Conservation (phyloP, 2,888 invertebrate genomes). For the Dynastes maya region DNA sequence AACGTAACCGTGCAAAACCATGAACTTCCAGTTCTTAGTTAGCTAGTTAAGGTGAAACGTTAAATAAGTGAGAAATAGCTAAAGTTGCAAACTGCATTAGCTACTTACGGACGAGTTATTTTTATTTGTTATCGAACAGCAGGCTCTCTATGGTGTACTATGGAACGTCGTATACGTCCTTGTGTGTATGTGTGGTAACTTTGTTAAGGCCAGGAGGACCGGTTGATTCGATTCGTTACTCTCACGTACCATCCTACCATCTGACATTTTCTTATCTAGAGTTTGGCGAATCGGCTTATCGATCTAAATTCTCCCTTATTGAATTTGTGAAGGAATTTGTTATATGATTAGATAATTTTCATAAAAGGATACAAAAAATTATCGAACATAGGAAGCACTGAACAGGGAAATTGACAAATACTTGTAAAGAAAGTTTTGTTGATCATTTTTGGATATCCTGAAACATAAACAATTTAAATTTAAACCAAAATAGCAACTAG, state of each 20-base stretch:
- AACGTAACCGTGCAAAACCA: slow-evolving; percentile 9
- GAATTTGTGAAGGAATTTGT: neutral
- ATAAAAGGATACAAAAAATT: no score
- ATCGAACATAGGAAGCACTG: no score
- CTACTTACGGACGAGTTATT: slow-evolving; percentile 62
- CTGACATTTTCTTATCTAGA: slow-evolving; percentile 44
- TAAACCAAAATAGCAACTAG: no score
- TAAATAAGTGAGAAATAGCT: slow-evolving; percentile 59
- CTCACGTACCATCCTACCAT: slow-evolving; percentile 26
- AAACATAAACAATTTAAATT: no score
- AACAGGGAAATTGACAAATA: no score
- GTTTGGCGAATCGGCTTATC: slow-evolving; percentile 39
- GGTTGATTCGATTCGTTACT: slow-evolving; percentile 58
- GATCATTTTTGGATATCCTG: no score
- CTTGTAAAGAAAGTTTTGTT: no score
- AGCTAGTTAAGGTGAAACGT: slow-evolving; percentile 45
- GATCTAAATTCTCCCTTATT: slow-evolving; percentile 3
- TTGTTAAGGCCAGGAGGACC: slow-evolving; percentile 54
- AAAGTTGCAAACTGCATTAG: slow-evolving; percentile 59
- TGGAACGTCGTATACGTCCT: no score
- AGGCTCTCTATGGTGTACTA: slow-evolving; percentile 39
- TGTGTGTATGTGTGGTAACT: slow-evolving; percentile 51
- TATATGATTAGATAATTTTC: neutral
- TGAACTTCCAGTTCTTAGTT: slow-evolving; percentile 14
- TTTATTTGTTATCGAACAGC: slow-evolving; percentile 63